Evolutionary conservation across 1,140 invertebrate genomes (phyloP).

Genomic region (Nebria ingens): DNA sequence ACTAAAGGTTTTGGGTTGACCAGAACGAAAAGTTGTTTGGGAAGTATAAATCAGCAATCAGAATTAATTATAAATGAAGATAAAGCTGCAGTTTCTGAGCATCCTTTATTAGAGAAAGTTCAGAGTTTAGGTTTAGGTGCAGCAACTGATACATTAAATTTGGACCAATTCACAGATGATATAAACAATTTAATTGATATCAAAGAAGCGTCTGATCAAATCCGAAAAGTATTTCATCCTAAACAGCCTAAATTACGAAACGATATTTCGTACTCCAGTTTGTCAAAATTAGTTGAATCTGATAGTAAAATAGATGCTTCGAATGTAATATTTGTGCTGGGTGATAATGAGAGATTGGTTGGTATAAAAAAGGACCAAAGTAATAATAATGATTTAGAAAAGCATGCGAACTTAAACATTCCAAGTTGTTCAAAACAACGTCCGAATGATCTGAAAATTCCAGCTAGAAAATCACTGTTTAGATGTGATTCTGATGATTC

Average conservation of each 20-base stretch:
- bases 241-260: neutral
- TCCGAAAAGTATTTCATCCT: neutral
- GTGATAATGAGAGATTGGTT: conserved; percentile 58
- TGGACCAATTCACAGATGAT: neutral
- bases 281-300: conserved; percentile 10
- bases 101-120: conserved; percentile 12
- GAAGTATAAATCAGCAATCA: neutral
- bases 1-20: conserved; percentile 8
- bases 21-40: conserved; percentile 14
- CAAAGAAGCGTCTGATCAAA: conserved; percentile 1
- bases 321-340: conserved; percentile 62
- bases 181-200: conserved; percentile 8
- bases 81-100: neutral
- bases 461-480: neutral
- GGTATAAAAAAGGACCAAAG: conserved; percentile 36
- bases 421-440: conserved; percentile 1
- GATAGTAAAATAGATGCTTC: conserved; percentile 11
- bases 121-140: conserved; percentile 13
- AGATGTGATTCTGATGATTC: neutral
- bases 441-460: neutral
- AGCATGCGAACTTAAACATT: neutral
- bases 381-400: neutral
- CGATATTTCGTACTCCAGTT: neutral
- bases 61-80: neutral
- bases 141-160: neutral